Conservation (phyloP, 2,888 invertebrate genomes). For the Leptinotarsa tumamoca region DNA sequence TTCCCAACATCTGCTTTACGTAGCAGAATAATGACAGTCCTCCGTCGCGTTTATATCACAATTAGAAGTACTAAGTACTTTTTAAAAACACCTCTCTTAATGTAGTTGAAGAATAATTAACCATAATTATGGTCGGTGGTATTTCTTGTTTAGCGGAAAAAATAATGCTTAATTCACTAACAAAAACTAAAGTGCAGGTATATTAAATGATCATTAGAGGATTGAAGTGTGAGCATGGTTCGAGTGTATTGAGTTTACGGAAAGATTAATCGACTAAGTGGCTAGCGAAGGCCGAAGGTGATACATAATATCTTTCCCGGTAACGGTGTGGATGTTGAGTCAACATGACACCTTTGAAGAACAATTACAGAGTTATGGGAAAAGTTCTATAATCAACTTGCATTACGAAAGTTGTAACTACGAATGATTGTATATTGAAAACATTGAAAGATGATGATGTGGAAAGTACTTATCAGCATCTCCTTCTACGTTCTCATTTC, state of each 20-base stretch:
- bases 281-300: not conserved
- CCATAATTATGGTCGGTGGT: conserved; percentile 46
- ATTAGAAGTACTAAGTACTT: conserved; percentile 51
- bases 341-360: not conserved
- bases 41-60: conserved; percentile 47
- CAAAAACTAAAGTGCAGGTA: conserved; percentile 44
- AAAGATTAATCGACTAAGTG: conserved; percentile 7
- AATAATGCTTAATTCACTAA: conserved; percentile 44
- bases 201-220: conserved; percentile 52
- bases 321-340: not conserved
- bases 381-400: too few species aligned
- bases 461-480: too few species aligned
- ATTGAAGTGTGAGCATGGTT: conserved; percentile 32
- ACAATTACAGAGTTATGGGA: not conserved
- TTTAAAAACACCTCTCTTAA: conserved; percentile 55
- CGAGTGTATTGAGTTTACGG: conserved; percentile 31
- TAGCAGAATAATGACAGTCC: conserved; percentile 39
- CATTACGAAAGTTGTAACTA: too few species aligned
- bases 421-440: too few species aligned
- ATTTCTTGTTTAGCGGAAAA: conserved; percentile 48
- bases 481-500: too few species aligned
- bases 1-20: conserved; percentile 40
- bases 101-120: conserved; percentile 47
- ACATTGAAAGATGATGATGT: too few species aligned
- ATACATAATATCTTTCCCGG: not conserved